phyloP scores from a whole-genome alignment of 1,140 invertebrate genomes.

The Belonocnema kinseyi region DNA sequence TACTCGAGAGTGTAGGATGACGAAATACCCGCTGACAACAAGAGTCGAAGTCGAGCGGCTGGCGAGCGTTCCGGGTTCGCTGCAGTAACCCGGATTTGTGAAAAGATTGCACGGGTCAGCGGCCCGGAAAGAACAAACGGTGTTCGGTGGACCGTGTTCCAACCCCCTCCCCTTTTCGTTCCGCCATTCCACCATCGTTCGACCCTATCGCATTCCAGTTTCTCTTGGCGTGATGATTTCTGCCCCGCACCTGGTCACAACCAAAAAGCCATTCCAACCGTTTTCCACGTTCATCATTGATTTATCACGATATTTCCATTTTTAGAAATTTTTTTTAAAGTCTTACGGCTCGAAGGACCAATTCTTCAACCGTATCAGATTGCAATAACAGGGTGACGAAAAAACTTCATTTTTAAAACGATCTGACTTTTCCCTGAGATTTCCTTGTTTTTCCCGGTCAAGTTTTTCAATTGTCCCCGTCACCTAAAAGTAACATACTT shows the following conservation, averaged over 20 bases:
- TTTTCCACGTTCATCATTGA: neutral
- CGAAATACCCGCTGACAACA: conserved; percentile 60
- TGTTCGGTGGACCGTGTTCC: conserved; percentile 71
- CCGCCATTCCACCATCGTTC: conserved; percentile 50
- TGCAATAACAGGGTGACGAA: no score
- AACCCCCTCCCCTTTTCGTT: conserved; percentile 62
- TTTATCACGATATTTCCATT: no score
- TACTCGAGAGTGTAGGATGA: conserved; percentile 54
- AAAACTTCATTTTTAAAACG: no score
- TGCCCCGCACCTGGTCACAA: conserved; percentile 41
- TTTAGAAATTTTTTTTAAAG: no score
- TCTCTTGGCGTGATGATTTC: conserved; percentile 53
- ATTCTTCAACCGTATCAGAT: no score
- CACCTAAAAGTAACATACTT: no score
- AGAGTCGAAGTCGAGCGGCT: conserved; percentile 55
- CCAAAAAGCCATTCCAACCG: neutral
- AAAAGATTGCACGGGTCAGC: conserved; percentile 74
- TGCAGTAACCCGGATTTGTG: conserved; percentile 73
- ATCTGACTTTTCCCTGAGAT: no score
- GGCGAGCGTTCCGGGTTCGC: conserved; percentile 56
- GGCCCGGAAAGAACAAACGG: conserved; percentile 74
- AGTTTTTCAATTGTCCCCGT: no score
- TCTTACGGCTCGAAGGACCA: no score
- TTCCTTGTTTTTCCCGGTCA: no score
- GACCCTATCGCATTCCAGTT: conserved; percentile 59